Conservation (phyloP, 2,797 vertebrate species). For the Aeoliscus strigatus region DNA sequence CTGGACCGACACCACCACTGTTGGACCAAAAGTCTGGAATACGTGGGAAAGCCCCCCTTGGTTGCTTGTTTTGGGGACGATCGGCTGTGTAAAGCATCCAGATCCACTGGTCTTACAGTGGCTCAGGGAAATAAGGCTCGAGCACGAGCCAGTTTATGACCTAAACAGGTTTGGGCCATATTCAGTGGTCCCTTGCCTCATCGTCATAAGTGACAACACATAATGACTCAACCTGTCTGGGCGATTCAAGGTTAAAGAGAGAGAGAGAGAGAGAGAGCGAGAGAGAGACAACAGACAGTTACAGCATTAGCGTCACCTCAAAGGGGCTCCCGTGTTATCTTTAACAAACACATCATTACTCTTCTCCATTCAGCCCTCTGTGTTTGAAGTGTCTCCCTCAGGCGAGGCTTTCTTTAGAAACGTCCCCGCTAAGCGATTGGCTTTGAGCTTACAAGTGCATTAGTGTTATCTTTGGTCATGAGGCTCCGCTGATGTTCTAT, state of each 20-base stretch:
- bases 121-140: too few relatives aligned
- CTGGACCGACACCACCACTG: too few relatives aligned
- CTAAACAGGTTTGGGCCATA: slow-evolving; percentile 16
- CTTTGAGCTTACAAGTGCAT: slow-evolving; percentile 50
- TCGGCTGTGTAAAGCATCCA: too few relatives aligned
- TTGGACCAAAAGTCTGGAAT: too few relatives aligned
- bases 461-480: slow-evolving; percentile 49
- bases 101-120: too few relatives aligned
- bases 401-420: slow-evolving; percentile 35
- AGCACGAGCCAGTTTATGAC: too few relatives aligned
- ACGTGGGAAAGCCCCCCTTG: too few relatives aligned
- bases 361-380: slow-evolving; percentile 39
- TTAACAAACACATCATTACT: slow-evolving; percentile 49
- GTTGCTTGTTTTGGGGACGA: too few relatives aligned
- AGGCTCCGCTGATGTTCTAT: slow-evolving; percentile 43
- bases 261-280: too few relatives aligned
- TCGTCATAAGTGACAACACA: slow-evolving; percentile 26
- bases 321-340: slow-evolving; percentile 40
- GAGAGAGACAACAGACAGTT: slow-evolving; percentile 12
- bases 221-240: slow-evolving; percentile 29
- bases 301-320: slow-evolving; percentile 31
- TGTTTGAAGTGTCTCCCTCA: slow-evolving; percentile 44
- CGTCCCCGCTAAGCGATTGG: slow-evolving; percentile 51
- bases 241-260: slow-evolving; percentile 26
- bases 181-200: slow-evolving; percentile 22